Evolutionary conservation across 2,888 invertebrate genomes (phyloP), one percentile per base, ranked within the genome.

Genomic region (Campoplex nolae): DNA sequence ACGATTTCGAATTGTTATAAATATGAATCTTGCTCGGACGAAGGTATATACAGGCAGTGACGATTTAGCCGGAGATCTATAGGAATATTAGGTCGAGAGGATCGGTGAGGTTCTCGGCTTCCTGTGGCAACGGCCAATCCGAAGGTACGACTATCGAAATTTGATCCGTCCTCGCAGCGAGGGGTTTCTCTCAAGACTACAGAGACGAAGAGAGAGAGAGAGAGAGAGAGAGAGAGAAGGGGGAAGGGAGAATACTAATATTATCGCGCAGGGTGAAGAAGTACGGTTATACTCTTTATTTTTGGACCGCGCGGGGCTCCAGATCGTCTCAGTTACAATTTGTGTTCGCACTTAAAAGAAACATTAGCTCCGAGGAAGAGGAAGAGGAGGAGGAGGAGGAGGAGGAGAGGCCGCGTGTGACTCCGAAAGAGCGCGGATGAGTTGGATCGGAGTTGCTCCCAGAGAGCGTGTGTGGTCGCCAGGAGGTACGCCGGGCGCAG

Each of bases 341-440:
- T 93, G 93, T 93, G 93, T 94, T 94, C 93, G 93, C 94, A 93
- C 94, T 93, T 93, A 93, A 93, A 94, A 94, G 93, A 94, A 93
- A 93, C 94, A 94, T 94, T 94, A 93, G 93, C 93, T 92, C 23
- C 23, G 23, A 23, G 23, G 23, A 87, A 88, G 88, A 89, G 91
- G 90, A 89, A 90, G 84, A 86, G 90, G 70, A 71, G 74, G 23
- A 23, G 23, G 23, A 87, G 88, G 88, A 89, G 91, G 90, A 89
- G 90, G 84, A 86, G 90, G 70, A 71, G 74, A 80, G 82, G 79
- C 74, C 23, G 23, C 23, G 23, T 23, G 23, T 80, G 45, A 75
- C 81, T 71, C 76, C 67, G 48, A 42, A 45, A 23, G 23, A 23
- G 32, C 75, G 77, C 48, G 83, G 88, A 86, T 86, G 86, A 83